These are phyloP conservation scores for Chrysemys picta DNA, from an alignment of 2,113 vertebrate genomes.

Conservation along the genomic window DNA sequence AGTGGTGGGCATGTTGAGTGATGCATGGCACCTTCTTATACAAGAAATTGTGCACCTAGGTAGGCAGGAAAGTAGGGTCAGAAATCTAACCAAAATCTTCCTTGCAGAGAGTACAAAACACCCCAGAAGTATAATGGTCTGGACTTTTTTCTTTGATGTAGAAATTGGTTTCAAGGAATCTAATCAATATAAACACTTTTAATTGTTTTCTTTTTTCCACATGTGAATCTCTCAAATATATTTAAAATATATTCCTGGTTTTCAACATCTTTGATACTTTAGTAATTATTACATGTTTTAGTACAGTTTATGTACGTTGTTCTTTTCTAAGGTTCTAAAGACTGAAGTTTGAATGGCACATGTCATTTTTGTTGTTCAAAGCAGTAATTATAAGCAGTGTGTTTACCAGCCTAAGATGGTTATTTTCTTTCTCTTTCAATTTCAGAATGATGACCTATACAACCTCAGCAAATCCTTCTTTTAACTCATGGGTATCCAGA, in stretches of 20 bases:
- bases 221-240: conserved; percentile 61
- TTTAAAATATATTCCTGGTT: conserved; percentile 39
- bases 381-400: neutral
- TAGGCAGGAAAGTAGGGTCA: neutral
- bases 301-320: conserved; percentile 4
- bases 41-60: accelerated
- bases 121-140: neutral
- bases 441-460: conserved; percentile 86
- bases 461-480: conserved; percentile 83
- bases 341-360: neutral
- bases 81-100: neutral
- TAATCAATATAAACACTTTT: conserved; percentile 41
- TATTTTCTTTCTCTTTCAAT: conserved; percentile 65
- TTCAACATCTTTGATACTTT: conserved; percentile 60
- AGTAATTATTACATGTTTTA: conserved; percentile 50
- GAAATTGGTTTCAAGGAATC: conserved; percentile 37
- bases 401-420: conserved; percentile 14
- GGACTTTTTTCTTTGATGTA: neutral
- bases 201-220: conserved; percentile 59
- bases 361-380: neutral
- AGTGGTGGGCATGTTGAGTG: neutral
- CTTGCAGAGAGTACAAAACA: neutral
- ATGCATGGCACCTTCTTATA: neutral
- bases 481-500: conserved; percentile 86
- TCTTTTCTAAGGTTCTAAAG: conserved; percentile 36